Conservation (phyloP, 2,797 vertebrate species). For the Chelmon rostratus region DNA sequence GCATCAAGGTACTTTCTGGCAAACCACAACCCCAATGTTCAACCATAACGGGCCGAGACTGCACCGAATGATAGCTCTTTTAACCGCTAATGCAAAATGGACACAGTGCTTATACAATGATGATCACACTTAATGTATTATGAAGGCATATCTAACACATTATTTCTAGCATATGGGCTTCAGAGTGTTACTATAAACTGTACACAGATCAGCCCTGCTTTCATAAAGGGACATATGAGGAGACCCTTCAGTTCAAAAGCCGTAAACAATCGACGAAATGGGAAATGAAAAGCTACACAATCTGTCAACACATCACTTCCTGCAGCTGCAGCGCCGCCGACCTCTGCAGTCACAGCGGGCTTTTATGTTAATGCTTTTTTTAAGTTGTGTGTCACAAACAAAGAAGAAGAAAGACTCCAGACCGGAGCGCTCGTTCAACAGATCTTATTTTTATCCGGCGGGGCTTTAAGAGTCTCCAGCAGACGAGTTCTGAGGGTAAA, state of each 20-base stretch:
- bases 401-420: slow-evolving; percentile 23
- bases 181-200: background rate
- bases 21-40: background rate
- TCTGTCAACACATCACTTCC: slow-evolving; percentile 49
- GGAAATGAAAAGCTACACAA: slow-evolving; percentile 22
- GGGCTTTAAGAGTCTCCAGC: slow-evolving; percentile 59
- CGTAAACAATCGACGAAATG: slow-evolving; percentile 19
- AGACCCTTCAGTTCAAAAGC: slow-evolving; percentile 23
- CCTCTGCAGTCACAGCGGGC: slow-evolving; percentile 55
- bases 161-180: slow-evolving; percentile 8
- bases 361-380: slow-evolving; percentile 59
- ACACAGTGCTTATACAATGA: background rate
- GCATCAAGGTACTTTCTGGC: background rate
- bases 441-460: slow-evolving; percentile 56
- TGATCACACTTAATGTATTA: background rate
- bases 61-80: background rate
- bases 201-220: slow-evolving; percentile 16
- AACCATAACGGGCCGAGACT: background rate
- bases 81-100: background rate
- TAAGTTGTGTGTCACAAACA: slow-evolving; percentile 62
- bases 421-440: slow-evolving; percentile 39
- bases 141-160: slow-evolving; percentile 1
- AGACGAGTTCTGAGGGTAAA: slow-evolving; percentile 55
- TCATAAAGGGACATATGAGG: slow-evolving; percentile 5
- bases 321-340: slow-evolving; percentile 45